Evolutionary conservation across 2,113 vertebrate genomes (phyloP), one percentile per base, ranked within the genome.

Genomic region (Phyllostomus discolor): DNA sequence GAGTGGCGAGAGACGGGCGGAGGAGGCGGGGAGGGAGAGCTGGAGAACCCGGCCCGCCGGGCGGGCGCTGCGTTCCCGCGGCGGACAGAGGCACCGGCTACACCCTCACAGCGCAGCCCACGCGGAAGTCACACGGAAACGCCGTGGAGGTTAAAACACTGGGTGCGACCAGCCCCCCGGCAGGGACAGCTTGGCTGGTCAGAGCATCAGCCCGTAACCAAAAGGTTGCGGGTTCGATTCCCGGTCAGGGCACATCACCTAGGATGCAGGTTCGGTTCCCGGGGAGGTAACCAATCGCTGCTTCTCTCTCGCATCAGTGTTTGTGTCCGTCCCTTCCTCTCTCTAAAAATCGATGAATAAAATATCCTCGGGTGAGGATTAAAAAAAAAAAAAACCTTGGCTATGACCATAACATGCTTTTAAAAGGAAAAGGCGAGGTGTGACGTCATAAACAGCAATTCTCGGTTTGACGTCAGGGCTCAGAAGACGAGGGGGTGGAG

Each of bases 401-500:
- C 38, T 8, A 7, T 14, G 35, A 59, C 31, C 41, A 15, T 26
- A 33, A 33, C 12, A 64, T 12, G 52, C 59, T 85, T 96, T 20
- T 52, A 41, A 91, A 93, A 91, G 54, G n/a, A 48, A 75, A 92
- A 72, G 35, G 31, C 2, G 2, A 19, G 52, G 79, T 0, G 14
- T 4, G 5, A 82, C 78, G 16, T 41, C 2, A 0, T 64, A 70
- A 70, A 41, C 3, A 33, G 31, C 43, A 33, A 31, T 52, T 82
- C 67, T 50, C 70, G 33, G 0, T 41, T 2, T 48, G 79, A 85
- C 17, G 5, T 16, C 20, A 5, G 79, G 69, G 46, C 52, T 38
- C 16, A 2, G 15, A 26, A 22, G 14, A 1, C 0, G 6, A 10
- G 75, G 22, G 1, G 26, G 7, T 3, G 14, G 17, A 31, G 31